Percentiles rank a stretch among this genome's conserved stretches.
Evolutionary conservation across 2,797 vertebrate species (phyloP).

Genomic region (Sebastes ruberrimus): DNA sequence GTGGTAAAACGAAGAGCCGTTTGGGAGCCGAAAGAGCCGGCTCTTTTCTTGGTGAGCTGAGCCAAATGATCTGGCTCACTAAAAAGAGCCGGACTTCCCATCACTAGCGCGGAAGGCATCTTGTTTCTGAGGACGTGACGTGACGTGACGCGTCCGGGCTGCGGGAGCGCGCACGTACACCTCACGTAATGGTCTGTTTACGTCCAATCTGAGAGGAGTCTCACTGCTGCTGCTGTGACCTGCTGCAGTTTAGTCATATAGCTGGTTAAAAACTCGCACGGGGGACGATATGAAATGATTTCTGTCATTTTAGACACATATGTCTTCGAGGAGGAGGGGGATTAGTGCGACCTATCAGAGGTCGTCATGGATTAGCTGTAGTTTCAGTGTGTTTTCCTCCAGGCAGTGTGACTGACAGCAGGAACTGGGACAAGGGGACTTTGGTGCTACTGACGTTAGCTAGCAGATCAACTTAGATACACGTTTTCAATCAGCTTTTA

Average conservation of each 20-base stretch:
- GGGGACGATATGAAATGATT: constrained; percentile 17
- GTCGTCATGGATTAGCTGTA: constrained; percentile 63
- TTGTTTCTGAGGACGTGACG: constrained; percentile 30
- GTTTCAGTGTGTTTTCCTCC: constrained; percentile 28
- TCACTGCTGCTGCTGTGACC: constrained; percentile 35
- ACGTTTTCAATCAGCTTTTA: constrained; percentile 55
- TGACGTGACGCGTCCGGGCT: constrained; percentile 15
- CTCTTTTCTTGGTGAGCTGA: too few relatives aligned
- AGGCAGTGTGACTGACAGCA: constrained; percentile 55
- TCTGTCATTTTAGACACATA: background rate
- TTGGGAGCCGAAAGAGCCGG: too few relatives aligned
- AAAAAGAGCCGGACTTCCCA: too few relatives aligned
- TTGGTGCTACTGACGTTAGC: constrained; percentile 66
- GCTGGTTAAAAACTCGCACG: constrained; percentile 21
- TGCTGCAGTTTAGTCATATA: constrained; percentile 48
- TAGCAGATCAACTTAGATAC: constrained; percentile 67
- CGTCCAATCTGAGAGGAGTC: constrained; percentile 48
- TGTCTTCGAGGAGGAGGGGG: background rate
- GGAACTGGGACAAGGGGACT: constrained; percentile 59
- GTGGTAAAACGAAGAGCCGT: too few relatives aligned
- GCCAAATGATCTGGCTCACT: too few relatives aligned
- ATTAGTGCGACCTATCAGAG: constrained; percentile 11
- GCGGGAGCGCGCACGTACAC: constrained; percentile 39
- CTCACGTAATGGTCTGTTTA: constrained; percentile 63
- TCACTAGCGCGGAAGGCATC: constrained; percentile 53